Base-by-base conservation (phyloP, 1,140 invertebrate genomes). In the Brachionus calyciflorus region DNA sequence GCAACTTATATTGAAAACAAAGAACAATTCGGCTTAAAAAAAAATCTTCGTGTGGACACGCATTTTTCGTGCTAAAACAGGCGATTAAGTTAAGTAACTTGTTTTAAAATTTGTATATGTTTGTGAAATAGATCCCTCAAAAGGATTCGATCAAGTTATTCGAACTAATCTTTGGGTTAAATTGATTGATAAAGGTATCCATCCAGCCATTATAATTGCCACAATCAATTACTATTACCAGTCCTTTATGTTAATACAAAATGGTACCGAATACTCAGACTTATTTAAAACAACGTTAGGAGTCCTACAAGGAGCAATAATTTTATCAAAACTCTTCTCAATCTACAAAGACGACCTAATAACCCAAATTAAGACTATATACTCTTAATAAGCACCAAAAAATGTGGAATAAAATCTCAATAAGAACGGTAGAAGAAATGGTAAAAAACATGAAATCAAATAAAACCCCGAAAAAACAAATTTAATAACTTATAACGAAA, bases 61-160 rank as follows among this genome's bases (percentile, higher is more conserved):
- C 19, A n/a, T n/a, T 51, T 4, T 51, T 51, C 10, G 24, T 21
- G 24, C 48, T 51, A 21, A 51, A 51, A 17, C 48, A 51, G 24
- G 48, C 48, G 24, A 51, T 51, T 24, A 51, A 51, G 24, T 21
- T 51, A 51, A 51, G 48, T 51, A 51, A n/a, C n/a, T n/a, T n/a
- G n/a, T n/a, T n/a, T n/a, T n/a, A n/a, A n/a, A 21, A 51, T 21
- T n/a, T 7, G 48, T 21, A 51, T 21, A 51, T 3, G 48, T 51
- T 21, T 51, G n/a, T n/a, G 19, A 19, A 21, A 55, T 55, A 21
- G 51, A 55, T 55, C 19, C 51, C 3, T 55, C 51, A 26, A 55
- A 55, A 55, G 26, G 7, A 14, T 55, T 30, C 28, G 51, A 55
- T 24, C 24, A 24, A 24, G 51, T 55, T 19, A 55, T 26, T 24